Evolutionary conservation across 2,797 vertebrate species (phyloP), one percentile per base, ranked within the genome.

Genomic region (Hydrolagus colliei): DNA sequence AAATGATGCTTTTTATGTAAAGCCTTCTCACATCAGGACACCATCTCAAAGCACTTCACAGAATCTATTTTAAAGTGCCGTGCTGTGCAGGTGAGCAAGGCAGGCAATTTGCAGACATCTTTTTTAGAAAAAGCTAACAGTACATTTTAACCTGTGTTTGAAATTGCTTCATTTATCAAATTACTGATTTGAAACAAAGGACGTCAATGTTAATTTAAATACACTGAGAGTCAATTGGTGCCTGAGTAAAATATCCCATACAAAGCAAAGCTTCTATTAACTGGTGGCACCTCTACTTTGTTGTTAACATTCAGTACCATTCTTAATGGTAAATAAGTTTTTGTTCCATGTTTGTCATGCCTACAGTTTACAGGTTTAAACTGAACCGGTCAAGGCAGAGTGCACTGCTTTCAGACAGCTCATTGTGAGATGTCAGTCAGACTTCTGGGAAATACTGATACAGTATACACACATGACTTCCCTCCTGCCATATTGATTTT

Each of bases 401-500:
- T 67, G 72, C 65, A 16, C 74, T 59, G 72, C 67, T 86, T 84
- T 74, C 59, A 52, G 86, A 85, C 85, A 88, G 82, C 77, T 86
- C 68, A 67, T 77, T 80, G 32, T 86, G 12, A 68, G 80, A 86
- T 86, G 86, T 82, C 86, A 86, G 86, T 63, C 61, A 86, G 75
- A 27, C 86, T 85, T 10, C 11, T 72, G 88, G 88, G 88, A 86
- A 87, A 62, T 18, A 79, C 85, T 85, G 74, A 77, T 82, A 41
- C 27, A 68, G 63, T 9, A 78, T 71, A 72, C 72, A 35, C 85
- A 75, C 78, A 73, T 77, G 41, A 65, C 76, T 87, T 87, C 76
- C 86, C 87, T 59, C 85, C 87, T 72, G 65, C 86, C 59, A 65
- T 62, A 88, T 87, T 88, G 87, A 87, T 89, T 89, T 87, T 86